Base-by-base conservation (phyloP, 2,113 vertebrate species). In the Paracanthobrama guichenoti region DNA sequence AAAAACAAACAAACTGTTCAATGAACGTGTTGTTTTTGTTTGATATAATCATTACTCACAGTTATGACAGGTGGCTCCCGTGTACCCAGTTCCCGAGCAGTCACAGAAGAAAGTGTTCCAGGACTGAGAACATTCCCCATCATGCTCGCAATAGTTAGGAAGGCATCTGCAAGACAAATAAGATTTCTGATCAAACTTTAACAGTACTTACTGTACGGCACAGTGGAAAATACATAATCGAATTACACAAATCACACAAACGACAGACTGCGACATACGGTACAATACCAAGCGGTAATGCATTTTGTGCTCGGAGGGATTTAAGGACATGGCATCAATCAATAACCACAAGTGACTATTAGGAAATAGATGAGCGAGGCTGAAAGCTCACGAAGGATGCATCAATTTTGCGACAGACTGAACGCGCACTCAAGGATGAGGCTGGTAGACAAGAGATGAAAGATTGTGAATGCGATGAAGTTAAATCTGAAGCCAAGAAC, bases 141-240 rank as follows among this genome's bases (percentile, higher is more conserved):
- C 95, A 1, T 97, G 96, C 89, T 97, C 95, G 87, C 96, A 97
- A 83, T 95, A 94, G 92, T 95, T 95, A 66, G 96, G 95, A 83
- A 96, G 92, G 89, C 96, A 97, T 77, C 96, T 97, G 80, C 18
- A 69, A 55, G 57, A 55, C n/a, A 57, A 42, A 60, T 39, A 39
- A 14, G 35, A 77, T 28, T 48, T 31, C 24, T 28, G 24, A 75
- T 75, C 13, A 50, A 59, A 22, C 14, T 46, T 67, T 67, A 5
- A 48, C 22, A 2, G 42, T 80, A 48, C 59, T 50, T 50, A 66
- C 18, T 22, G 6, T 22, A 55, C 24, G 48, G 14, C 24, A 16
- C 7, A 3, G 57, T 24, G 39, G 60, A 42, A 79, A 64, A 64
- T 62, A 48, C 8, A 66, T 80, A 48, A 50, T 31, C 5, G 6